A percentile compares a stretch with the other conserved stretches of the same genome.
Evolutionary conservation across 2,797 vertebrate species (phyloP).

Genomic region (Huso huso): DNA sequence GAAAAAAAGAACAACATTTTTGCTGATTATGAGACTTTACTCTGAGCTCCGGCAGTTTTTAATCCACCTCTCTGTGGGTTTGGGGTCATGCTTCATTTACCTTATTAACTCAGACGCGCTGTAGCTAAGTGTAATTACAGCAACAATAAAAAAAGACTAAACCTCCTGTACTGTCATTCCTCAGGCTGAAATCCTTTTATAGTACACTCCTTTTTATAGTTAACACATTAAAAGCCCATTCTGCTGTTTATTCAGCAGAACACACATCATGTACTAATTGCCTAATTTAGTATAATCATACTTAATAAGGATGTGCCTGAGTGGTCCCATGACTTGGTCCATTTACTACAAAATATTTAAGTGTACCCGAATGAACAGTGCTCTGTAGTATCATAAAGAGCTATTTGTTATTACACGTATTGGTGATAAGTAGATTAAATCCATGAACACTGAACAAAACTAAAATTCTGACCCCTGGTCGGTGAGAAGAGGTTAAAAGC

Average conservation of each 20-base stretch:
- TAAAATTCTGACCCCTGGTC: too few relatives aligned
- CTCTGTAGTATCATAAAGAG: too few relatives aligned
- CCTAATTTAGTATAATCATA: constrained; percentile 8
- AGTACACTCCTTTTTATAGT: background rate
- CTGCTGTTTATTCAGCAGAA: background rate
- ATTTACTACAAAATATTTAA: constrained; percentile 9
- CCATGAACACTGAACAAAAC: too few relatives aligned
- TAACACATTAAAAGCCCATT: constrained; percentile 2
- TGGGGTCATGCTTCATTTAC: constrained; percentile 27
- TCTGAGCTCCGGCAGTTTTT: constrained; percentile 4
- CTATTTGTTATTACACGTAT: too few relatives aligned
- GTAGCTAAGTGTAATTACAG: constrained; percentile 42
- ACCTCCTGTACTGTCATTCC: constrained; percentile 32
- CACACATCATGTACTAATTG: background rate
- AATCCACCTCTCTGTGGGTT: constrained; percentile 5
- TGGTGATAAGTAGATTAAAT: too few relatives aligned
- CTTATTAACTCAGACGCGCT: constrained; percentile 39
- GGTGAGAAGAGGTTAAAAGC: too few relatives aligned
- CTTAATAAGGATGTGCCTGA: constrained; percentile 3
- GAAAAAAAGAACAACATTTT: background rate
- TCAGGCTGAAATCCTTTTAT: constrained; percentile 8
- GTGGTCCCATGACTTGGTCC: constrained; percentile 8
- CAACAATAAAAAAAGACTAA: constrained; percentile 27
- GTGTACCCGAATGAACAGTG: too few relatives aligned
- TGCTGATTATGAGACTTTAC: constrained; percentile 2